These are phyloP conservation scores for Drosophila saltans DNA, from an alignment of 1,140 invertebrate species.

Conservation along the genomic window DNA sequence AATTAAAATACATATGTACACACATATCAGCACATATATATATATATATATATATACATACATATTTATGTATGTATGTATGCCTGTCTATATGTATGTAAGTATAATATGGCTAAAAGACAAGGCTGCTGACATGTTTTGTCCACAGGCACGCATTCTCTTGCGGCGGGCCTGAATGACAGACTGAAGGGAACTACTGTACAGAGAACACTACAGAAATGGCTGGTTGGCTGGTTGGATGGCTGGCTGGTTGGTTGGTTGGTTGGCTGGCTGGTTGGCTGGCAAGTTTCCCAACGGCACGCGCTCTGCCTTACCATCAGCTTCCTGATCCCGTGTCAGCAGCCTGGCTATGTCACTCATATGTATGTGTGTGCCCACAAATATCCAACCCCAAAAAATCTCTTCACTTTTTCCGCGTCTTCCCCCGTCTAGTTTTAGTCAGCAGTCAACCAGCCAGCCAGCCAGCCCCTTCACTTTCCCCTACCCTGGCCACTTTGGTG, in stretches of 20 bases:
- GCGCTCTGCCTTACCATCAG: constrained; percentile 45
- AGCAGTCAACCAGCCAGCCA: neutral
- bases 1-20: constrained; percentile 36
- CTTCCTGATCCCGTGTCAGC: constrained; percentile 34
- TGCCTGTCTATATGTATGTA: constrained; percentile 1
- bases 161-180: constrained; percentile 52
- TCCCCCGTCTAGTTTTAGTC: too few relatives aligned
- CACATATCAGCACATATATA: constrained; percentile 5
- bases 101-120: constrained; percentile 29
- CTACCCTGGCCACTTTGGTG: neutral
- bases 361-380: constrained; percentile 59
- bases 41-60: neutral
- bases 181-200: constrained; percentile 45
- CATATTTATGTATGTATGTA: constrained; percentile 10
- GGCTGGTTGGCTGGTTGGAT: constrained; percentile 25
- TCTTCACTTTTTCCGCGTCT: neutral
- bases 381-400: constrained; percentile 59
- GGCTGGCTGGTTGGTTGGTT: constrained; percentile 43
- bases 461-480: neutral
- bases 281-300: constrained; percentile 79
- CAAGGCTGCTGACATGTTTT: constrained; percentile 79
- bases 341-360: constrained; percentile 74
- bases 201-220: constrained; percentile 19
- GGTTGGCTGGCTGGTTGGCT: constrained; percentile 38
- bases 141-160: constrained; percentile 80